Conservation (phyloP, 2,113 vertebrate genomes). For the Microtus richardsoni region DNA sequence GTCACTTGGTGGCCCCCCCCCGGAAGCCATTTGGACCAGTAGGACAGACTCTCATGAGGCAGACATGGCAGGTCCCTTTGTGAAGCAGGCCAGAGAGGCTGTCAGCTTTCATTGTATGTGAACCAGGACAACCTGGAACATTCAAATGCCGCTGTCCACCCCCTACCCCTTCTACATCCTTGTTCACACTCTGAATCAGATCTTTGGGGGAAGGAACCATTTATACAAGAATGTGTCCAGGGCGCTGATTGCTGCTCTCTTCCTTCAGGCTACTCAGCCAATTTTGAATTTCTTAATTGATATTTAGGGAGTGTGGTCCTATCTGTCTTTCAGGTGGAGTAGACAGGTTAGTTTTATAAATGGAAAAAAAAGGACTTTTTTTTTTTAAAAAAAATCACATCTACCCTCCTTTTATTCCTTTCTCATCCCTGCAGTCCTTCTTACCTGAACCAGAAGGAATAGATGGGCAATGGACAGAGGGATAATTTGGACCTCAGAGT, state of each 20-base stretch:
- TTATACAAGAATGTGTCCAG: no score
- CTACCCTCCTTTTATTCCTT: neutral
- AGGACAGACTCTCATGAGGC: neutral
- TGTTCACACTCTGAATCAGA: neutral
- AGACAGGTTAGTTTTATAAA: neutral
- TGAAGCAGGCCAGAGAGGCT: neutral
- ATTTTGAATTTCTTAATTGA: neutral
- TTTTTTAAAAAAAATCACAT: no score
- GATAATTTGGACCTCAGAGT: neutral
- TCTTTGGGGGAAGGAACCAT: neutral
- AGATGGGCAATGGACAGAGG: neutral
- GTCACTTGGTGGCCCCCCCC: neutral
- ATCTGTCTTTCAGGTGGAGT: slow-evolving; percentile 5
- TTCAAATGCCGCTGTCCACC: neutral
- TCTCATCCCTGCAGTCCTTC: neutral
- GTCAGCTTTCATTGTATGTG: neutral
- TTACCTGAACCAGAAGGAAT: neutral
- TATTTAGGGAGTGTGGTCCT: neutral
- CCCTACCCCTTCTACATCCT: neutral
- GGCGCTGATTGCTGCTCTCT: neutral
- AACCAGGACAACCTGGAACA: neutral
- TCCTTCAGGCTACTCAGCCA: neutral
- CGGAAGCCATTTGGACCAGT: neutral
- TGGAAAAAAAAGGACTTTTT: neutral
- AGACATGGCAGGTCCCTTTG: neutral